Conservation (phyloP, 2,113 vertebrate species). For the Neolamprologus sp. region DNA sequence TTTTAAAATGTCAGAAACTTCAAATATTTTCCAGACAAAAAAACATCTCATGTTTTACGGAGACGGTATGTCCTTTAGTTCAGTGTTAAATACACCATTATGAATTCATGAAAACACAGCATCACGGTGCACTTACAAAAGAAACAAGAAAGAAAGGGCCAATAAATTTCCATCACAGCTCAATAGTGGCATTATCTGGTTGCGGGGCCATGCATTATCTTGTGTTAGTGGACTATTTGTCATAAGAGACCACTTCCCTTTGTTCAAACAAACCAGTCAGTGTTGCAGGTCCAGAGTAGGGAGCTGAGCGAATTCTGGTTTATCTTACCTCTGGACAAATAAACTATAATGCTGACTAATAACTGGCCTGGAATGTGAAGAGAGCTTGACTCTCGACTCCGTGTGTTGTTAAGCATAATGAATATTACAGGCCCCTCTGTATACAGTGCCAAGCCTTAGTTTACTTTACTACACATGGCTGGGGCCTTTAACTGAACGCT, state of each 20-base stretch:
- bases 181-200: slow-evolving; percentile 62
- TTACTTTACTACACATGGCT: slow-evolving; percentile 61
- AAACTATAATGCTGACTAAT: slow-evolving; percentile 93
- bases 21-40: slow-evolving; percentile 18
- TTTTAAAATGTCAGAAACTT: slow-evolving; percentile 32
- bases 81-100: slow-evolving; percentile 1
- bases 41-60: not conserved
- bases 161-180: slow-evolving; percentile 18
- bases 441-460: slow-evolving; percentile 48
- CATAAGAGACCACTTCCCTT: slow-evolving; percentile 76
- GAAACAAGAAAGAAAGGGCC: not conserved
- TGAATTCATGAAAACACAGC: slow-evolving; percentile 18
- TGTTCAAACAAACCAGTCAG: slow-evolving; percentile 87
- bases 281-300: slow-evolving; percentile 61
- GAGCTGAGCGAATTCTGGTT: slow-evolving; percentile 76
- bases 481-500: slow-evolving; percentile 47
- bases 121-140: not conserved
- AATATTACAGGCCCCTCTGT: slow-evolving; percentile 62
- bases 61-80: not conserved
- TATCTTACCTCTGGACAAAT: slow-evolving; percentile 90
- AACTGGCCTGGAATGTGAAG: slow-evolving; percentile 82
- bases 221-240: slow-evolving; percentile 85
- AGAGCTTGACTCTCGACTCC: slow-evolving; percentile 59
- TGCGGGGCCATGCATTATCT: slow-evolving; percentile 62
- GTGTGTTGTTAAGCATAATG: slow-evolving; percentile 74